Percentiles rank a stretch among this genome's conserved stretches.
Evolutionary conservation across 2,888 invertebrate genomes (phyloP).

Genomic region (Lacanobia oleracea): DNA sequence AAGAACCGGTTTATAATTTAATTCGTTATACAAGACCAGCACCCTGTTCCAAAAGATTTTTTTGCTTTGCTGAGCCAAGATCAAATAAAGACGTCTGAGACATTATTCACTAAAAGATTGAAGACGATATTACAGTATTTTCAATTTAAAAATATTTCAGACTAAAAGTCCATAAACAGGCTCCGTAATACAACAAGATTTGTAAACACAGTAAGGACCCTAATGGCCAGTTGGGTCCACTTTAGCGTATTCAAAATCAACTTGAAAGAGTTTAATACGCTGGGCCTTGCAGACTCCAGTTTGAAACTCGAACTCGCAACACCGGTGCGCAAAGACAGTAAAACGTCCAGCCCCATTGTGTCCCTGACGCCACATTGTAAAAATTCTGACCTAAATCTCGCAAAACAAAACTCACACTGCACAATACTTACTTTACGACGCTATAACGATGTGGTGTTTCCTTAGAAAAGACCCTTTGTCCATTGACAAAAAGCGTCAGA

Average conservation of each 20-base stretch:
- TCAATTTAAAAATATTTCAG: slow-evolving; percentile 26
- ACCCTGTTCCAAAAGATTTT: slow-evolving; percentile 63
- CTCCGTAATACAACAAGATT: slow-evolving; percentile 48
- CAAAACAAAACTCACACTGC: slow-evolving; percentile 87
- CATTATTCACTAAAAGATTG: slow-evolving; percentile 51
- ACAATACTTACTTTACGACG: slow-evolving; percentile 89
- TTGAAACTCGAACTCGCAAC: slow-evolving; percentile 66
- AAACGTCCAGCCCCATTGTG: slow-evolving; percentile 82
- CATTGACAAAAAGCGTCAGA: slow-evolving; percentile 88
- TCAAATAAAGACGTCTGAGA: slow-evolving; percentile 58
- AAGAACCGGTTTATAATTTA: slow-evolving; percentile 78
- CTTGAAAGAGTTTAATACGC: slow-evolving; percentile 56
- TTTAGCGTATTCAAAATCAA: slow-evolving; percentile 61
- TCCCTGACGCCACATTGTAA: slow-evolving; percentile 87
- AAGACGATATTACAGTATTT: slow-evolving; percentile 39
- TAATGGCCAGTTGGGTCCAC: slow-evolving; percentile 55
- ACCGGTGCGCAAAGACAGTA: slow-evolving; percentile 73
- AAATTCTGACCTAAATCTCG: slow-evolving; percentile 89
- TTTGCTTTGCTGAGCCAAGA: slow-evolving; percentile 61
- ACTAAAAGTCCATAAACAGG: slow-evolving; percentile 28
- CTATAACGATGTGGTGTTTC: slow-evolving; percentile 90
- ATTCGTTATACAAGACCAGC: slow-evolving; percentile 72
- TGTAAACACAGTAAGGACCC: slow-evolving; percentile 56
- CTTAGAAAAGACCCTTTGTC: slow-evolving; percentile 89
- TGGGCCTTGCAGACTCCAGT: slow-evolving; percentile 54